Evolutionary conservation across 2,888 invertebrate genomes (phyloP), one percentile per base, ranked within the genome.

Genomic region (Odontomyia ornata): DNA sequence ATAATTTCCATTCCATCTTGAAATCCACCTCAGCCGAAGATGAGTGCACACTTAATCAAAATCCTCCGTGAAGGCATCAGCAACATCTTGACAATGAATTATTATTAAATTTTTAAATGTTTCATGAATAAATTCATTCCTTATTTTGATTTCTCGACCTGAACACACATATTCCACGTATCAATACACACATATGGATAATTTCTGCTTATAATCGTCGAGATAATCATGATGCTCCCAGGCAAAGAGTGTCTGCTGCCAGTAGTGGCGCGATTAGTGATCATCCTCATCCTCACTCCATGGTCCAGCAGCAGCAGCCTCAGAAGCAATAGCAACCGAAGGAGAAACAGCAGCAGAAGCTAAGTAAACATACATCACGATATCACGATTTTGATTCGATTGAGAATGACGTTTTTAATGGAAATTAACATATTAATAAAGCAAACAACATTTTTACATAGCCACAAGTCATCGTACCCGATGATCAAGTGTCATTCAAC

Each of bases 361-460:
- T 60, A 57, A 57, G 73, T 57, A 57, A 73, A 73, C 57, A 73
- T 73, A 73, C 73, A 73, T 60, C 60, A 60, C 73, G 46, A 43
- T 36, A 67, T 67, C 67, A 67, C 67, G 67, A 67, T 67, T 67
- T 60, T 57, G 57, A 57, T 73, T 57, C 57, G 72, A 73, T 72
- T 75, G 76, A 76, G 76, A 65, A 47, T 76, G 65, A 56, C 76
- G 76, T 76, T 76, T 76, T 76, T 76, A 76, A 67, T 76, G 76
- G 76, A 76, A 76, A 76, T 76, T 76, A 76, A 76, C 76, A 76
- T 76, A 76, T 76, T 76, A 76, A 76, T 76, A 76, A 52, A 65
- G 64, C 76, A 67, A 76, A 76, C 76, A 76, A 52, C 23, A 64
- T 76, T 76, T 57, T 69, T 30, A 52, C 43, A 52, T 25, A 72